Conservation (phyloP, 2,888 invertebrate genomes). For the Coenonympha glycerion region DNA sequence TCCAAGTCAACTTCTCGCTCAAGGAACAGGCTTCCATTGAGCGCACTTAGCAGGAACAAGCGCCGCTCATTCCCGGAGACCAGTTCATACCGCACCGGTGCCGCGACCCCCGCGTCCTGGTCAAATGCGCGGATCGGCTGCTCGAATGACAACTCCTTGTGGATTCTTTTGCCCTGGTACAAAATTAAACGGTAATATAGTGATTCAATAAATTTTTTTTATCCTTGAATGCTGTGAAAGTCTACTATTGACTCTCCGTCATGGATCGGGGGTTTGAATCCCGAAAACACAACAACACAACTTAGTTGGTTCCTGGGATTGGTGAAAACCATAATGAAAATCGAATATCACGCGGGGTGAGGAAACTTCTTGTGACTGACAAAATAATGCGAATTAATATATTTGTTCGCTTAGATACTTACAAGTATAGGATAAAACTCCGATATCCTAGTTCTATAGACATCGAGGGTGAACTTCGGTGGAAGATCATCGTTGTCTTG, state of each 20-base stretch:
- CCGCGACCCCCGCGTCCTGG: constrained; percentile 84
- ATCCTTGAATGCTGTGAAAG: too few species aligned
- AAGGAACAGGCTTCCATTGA: constrained; percentile 84
- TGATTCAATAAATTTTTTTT: neutral
- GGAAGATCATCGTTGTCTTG: constrained; percentile 88
- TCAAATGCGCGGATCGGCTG: constrained; percentile 86
- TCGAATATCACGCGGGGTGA: neutral
- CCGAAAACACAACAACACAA: too few species aligned
- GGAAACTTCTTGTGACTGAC: neutral
- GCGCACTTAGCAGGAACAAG: constrained; percentile 83
- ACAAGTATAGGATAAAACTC: constrained; percentile 89
- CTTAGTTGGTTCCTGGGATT: too few species aligned
- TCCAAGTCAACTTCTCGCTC: constrained; percentile 90
- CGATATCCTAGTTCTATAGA: constrained; percentile 86
- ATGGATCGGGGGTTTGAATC: too few species aligned
- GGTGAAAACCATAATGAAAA: too few species aligned
- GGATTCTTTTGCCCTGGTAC: constrained; percentile 81
- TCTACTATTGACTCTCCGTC: too few species aligned
- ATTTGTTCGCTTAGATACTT: constrained; percentile 41
- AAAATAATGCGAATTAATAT: neutral
- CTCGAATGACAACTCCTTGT: constrained; percentile 81
- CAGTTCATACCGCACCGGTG: constrained; percentile 85
- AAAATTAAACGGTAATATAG: neutral
- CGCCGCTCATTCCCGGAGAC: constrained; percentile 87
- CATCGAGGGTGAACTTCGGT: constrained; percentile 87